Evolutionary conservation across 2,113 vertebrate species (phyloP).

Genomic region (Chaenocephalus aceratus): DNA sequence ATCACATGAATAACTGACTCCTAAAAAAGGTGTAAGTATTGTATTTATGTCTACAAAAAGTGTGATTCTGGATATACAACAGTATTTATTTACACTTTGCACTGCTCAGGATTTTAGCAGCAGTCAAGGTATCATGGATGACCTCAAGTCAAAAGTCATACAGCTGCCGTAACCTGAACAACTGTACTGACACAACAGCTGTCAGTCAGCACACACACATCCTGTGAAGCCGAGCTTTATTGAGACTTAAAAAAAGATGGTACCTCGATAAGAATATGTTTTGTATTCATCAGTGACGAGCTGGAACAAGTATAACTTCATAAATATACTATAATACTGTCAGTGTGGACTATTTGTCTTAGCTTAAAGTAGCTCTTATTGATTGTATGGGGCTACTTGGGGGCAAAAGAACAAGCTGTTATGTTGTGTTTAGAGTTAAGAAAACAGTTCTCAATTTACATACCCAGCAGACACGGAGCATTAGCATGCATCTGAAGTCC

Average conservation of each 20-base stretch:
- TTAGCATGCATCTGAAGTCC: too few relatives aligned
- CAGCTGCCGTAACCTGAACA: background rate
- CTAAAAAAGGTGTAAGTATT: constrained; percentile 32
- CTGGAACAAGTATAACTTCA: too few relatives aligned
- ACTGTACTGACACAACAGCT: background rate
- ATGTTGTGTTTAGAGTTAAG: background rate
- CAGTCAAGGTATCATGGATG: background rate
- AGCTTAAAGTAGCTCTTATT: background rate
- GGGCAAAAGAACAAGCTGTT: background rate
- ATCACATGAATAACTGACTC: constrained; percentile 1
- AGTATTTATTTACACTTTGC: background rate
- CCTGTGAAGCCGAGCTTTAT: background rate
- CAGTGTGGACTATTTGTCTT: background rate
- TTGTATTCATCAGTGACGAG: background rate
- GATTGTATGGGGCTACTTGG: background rate
- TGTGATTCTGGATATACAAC: background rate
- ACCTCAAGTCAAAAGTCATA: background rate
- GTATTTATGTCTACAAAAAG: background rate
- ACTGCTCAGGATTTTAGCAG: background rate
- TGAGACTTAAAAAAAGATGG: background rate
- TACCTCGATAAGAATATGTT: background rate
- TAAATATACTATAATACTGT: too few relatives aligned
- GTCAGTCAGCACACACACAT: background rate
- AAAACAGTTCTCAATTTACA: background rate
- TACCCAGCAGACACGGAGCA: background rate